A percentile compares a stretch with the other conserved stretches of the same genome.
Evolutionary conservation across 1,140 invertebrate species (phyloP).

Genomic region (Drosophila lacertosa): DNA sequence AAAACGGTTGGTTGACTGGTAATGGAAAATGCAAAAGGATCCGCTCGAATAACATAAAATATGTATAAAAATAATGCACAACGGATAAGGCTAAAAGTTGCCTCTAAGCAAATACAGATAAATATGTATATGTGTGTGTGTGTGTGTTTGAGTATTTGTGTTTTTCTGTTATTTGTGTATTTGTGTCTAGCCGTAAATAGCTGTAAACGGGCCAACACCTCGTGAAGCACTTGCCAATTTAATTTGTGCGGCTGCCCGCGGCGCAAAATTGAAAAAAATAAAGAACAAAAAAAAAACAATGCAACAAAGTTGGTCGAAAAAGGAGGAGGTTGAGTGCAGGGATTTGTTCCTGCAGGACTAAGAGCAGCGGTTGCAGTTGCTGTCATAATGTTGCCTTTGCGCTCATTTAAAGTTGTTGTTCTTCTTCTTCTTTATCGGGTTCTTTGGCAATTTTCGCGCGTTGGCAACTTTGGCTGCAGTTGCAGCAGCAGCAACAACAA

Average conservation of each 20-base stretch:
- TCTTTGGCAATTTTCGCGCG: conserved; percentile 25
- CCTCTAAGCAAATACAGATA: conserved; percentile 1
- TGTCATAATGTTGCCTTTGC: conserved; percentile 29
- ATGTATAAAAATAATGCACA: conserved; percentile 69
- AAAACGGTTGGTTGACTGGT: conserved; percentile 49
- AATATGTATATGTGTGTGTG: neutral
- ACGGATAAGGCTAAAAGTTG: conserved; percentile 35
- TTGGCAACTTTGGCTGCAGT: conserved; percentile 3
- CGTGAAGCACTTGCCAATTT: conserved; percentile 49
- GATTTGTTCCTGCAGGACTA: neutral
- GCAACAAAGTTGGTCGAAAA: conserved; percentile 32
- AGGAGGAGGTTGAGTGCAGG: conserved; percentile 11
- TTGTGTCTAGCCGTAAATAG: conserved; percentile 1
- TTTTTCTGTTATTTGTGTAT: conserved; percentile 5
- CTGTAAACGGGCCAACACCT: conserved; percentile 40
- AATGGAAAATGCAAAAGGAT: conserved; percentile 67
- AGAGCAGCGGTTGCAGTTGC: neutral
- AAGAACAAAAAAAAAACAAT: too few relatives aligned
- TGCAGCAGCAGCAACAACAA: conserved; percentile 6
- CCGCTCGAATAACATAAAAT: conserved; percentile 63
- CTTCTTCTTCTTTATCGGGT: neutral
- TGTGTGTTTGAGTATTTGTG: too few relatives aligned
- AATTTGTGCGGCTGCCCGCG: conserved; percentile 40
- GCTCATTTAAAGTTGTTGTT: conserved; percentile 30
- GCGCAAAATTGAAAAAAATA: conserved; percentile 34